Percentiles rank a stretch among this genome's conserved stretches.
These are phyloP conservation scores for Eledone cirrhosa DNA, from an alignment of 2,888 invertebrate genomes.

Conservation along the genomic window DNA sequence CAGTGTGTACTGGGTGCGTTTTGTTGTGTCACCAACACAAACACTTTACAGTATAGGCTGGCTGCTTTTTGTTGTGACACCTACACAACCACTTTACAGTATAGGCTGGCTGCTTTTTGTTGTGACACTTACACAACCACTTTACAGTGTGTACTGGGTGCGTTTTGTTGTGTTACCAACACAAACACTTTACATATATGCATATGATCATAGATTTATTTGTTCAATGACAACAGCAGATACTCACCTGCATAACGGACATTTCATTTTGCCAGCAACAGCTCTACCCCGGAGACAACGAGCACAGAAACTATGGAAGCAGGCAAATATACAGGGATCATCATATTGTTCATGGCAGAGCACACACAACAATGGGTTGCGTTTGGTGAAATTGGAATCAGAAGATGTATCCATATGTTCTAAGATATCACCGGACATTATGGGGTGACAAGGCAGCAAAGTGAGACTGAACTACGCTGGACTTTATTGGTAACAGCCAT, in stretches of 20 bases:
- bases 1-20: too few relatives aligned
- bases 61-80: too few relatives aligned
- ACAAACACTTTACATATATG: too few relatives aligned
- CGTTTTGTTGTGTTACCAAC: too few relatives aligned
- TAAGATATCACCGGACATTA: conserved; percentile 53
- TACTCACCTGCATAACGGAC: conserved; percentile 74
- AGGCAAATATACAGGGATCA: conserved; percentile 76
- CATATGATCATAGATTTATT: neutral
- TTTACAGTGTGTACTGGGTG: too few relatives aligned
- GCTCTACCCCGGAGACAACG: conserved; percentile 74
- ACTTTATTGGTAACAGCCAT: too few relatives aligned
- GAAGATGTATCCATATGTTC: conserved; percentile 45
- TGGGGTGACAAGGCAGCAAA: neutral
- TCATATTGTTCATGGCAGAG: conserved; percentile 77
- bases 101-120: too few relatives aligned
- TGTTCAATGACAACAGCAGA: neutral
- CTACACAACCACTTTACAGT: too few relatives aligned
- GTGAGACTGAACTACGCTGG: too few relatives aligned
- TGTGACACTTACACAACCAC: too few relatives aligned
- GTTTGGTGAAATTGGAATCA: conserved; percentile 43
- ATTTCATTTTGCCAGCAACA: conserved; percentile 73
- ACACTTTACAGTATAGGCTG: too few relatives aligned
- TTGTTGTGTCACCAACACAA: too few relatives aligned
- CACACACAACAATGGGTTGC: conserved; percentile 75
- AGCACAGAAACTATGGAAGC: conserved; percentile 78